Conservation (phyloP, 2,888 invertebrate genomes). For the Parapristionchus giblindavisi region DNA sequence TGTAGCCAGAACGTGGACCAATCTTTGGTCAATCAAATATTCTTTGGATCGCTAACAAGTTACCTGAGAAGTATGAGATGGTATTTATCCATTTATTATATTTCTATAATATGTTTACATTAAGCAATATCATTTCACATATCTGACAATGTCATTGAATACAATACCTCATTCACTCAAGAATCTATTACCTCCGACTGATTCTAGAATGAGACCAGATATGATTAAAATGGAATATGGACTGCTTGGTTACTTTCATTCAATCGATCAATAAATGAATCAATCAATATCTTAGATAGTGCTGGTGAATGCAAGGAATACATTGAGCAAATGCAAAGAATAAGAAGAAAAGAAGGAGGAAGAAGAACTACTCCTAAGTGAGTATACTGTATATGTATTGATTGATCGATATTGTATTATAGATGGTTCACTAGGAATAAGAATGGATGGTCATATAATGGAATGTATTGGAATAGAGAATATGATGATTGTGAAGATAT, state of each 20-base stretch:
- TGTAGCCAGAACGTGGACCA: slow-evolving; percentile 45
- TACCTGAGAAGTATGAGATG: slow-evolving; percentile 83
- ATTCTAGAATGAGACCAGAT: slow-evolving; percentile 23
- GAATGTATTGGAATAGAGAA: slow-evolving; percentile 19
- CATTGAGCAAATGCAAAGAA: slow-evolving; percentile 18
- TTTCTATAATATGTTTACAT: not conserved
- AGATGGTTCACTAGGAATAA: slow-evolving; percentile 22
- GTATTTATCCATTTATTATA: slow-evolving; percentile 72
- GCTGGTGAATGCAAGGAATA: slow-evolving; percentile 25
- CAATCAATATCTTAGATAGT: no score
- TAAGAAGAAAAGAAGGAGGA: slow-evolving; percentile 33
- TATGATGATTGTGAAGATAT: slow-evolving; percentile 32
- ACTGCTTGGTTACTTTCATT: not conserved
- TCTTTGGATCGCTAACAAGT: slow-evolving; percentile 84
- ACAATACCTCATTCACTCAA: slow-evolving; percentile 13
- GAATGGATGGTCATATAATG: slow-evolving; percentile 17
- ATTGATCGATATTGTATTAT: not conserved
- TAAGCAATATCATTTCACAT: slow-evolving; percentile 35
- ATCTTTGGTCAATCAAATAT: slow-evolving; percentile 79
- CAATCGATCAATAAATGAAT: not conserved
- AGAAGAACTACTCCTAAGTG: slow-evolving; percentile 30
- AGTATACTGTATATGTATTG: not conserved
- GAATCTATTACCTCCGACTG: slow-evolving; percentile 5
- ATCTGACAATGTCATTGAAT: slow-evolving; percentile 23
- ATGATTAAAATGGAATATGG: slow-evolving; percentile 28